Conservation (phyloP, 2,888 invertebrate genomes). For the Cetonia aurata region DNA sequence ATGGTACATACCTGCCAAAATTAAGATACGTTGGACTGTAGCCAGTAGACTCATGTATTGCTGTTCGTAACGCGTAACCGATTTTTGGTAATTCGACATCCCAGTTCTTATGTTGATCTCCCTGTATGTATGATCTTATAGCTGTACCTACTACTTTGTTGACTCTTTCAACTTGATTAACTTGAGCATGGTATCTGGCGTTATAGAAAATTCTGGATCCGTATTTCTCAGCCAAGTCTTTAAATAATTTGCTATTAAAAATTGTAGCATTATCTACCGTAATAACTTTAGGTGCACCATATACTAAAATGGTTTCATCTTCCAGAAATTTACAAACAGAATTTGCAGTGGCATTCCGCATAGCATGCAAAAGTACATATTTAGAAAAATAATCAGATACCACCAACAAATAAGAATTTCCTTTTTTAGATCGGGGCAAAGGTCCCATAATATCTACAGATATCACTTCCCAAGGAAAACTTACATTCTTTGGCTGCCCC, state of each 20-base stretch:
- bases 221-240: conserved; percentile 36
- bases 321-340: conserved; percentile 44
- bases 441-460: conserved; percentile 18
- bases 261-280: conserved; percentile 49
- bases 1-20: conserved; percentile 38
- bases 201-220: conserved; percentile 40
- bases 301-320: conserved; percentile 46
- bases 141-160: conserved; percentile 41
- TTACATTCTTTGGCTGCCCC: not conserved
- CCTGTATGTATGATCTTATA: conserved; percentile 43
- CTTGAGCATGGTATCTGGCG: conserved; percentile 45
- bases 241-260: conserved; percentile 45
- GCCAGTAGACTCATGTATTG: conserved; percentile 46
- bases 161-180: conserved; percentile 46
- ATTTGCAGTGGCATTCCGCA: conserved; percentile 42
- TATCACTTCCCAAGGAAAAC: conserved; percentile 12
- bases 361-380: conserved; percentile 47
- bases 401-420: conserved; percentile 34
- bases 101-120: conserved; percentile 43
- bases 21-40: conserved; percentile 45
- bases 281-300: conserved; percentile 46
- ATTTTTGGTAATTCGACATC: conserved; percentile 44
- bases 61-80: conserved; percentile 44
- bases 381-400: conserved; percentile 49
- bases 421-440: conserved; percentile 11